Evolutionary conservation across 2,888 invertebrate genomes (phyloP).

Genomic region (Eilema griseolum): DNA sequence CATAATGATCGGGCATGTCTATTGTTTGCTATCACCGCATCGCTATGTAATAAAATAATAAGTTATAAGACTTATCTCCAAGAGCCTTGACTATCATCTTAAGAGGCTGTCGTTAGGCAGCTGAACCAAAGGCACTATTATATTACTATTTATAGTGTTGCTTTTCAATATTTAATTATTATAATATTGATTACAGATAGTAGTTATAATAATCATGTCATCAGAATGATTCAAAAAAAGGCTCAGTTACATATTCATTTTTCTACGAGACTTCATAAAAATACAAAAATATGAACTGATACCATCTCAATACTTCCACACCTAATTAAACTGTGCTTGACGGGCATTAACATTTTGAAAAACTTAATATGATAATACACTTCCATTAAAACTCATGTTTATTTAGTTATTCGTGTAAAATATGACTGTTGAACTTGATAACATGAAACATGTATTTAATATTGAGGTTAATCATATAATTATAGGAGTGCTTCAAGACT

Average conservation of each 20-base stretch:
- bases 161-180: no score
- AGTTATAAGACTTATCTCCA: no score
- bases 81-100: no score
- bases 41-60: no score
- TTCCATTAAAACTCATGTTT: slow-evolving; percentile 25
- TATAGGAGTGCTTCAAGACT: neutral
- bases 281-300: slow-evolving; percentile 34
- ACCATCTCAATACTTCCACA: slow-evolving; percentile 43
- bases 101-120: no score
- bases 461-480: neutral
- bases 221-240: neutral
- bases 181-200: no score
- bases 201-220: no score
- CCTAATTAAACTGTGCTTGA: slow-evolving; percentile 36
- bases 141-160: no score
- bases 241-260: slow-evolving; percentile 14
- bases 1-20: no score
- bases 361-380: slow-evolving; percentile 19
- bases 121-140: no score
- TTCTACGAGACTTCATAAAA: slow-evolving; percentile 38
- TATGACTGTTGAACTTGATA: slow-evolving; percentile 12
- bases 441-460: slow-evolving; percentile 7
- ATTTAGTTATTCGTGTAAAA: slow-evolving; percentile 15
- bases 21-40: no score
- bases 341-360: slow-evolving; percentile 19